Evolutionary conservation across 2,113 vertebrate genomes (phyloP), one percentile per base, ranked within the genome.

Genomic region (Romanogobio albipinnatus): DNA sequence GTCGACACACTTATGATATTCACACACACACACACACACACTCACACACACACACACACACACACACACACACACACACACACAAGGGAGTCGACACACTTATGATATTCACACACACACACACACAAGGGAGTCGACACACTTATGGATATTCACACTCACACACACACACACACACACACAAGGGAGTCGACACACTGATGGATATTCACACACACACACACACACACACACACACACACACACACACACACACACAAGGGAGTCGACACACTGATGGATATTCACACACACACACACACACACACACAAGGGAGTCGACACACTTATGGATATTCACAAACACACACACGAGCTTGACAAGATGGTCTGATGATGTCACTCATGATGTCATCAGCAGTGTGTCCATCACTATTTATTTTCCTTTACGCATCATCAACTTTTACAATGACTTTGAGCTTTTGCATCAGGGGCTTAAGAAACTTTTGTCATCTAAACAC

Each of bases 281-380:
- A n/a, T n/a, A n/a, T n/a, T n/a, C 22, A 36, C 4, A 64, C 15
- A 58, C 53, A 58, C 7, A 5, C 53, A 8, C 13, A 0, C 6
- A 29, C 4, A 81, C 43, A 61, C 36, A 53, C 29, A 73, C 22
- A 26, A 56, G 91, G 86, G 89, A 90, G 0, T 24, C 7, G 22
- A 39, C 62, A 84, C 29, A 66, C 78, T 81, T 81, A 51, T 81
- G 61, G 17, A 26, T 39, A 39, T 77, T 76, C 19, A 33, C 9
- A 33, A 3, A 73, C 58, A 59, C 64, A 68, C 9, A 10, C 68
- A 13, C 5, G n/a, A 26, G 51, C 51, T 56, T 56, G 51, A 56
- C 17, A 14, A 29, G 62, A 33, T 33, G 26, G 64, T 68, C 14
- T 26, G 22, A 4, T 53, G 47, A 26, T 75, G 47, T 75, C 73